Base-by-base conservation (phyloP, 2,797 vertebrate species). In the Odontamblyopus rebecca region DNA sequence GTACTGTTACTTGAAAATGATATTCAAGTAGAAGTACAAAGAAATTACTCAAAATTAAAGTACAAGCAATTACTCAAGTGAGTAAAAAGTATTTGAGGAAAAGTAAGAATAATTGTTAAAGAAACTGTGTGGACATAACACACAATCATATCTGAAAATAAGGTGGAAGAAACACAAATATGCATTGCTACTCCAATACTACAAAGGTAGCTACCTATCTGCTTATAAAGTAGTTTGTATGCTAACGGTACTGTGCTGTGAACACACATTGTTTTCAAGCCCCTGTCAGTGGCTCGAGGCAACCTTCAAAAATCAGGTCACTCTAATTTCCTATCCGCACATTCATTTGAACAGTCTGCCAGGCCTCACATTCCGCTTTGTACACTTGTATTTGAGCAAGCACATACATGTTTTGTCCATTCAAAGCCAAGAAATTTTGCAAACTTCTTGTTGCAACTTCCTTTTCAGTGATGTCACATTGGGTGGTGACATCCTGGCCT, bases 391-490 rank as follows among this genome's bases (percentile, higher is more conserved):
- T 61, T 57, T 53, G 67, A 67, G 3, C 16, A 11, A 26, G 62
- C n/a, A 27, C 65, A n/a, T 72, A 32, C 68, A 64, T 71, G 50
- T 79, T 18, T 66, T 74, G 54, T 69, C n/a, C 62, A 35, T 62
- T 77, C 44, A 64, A 44, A 81, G 35, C 66, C 12, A 15, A 12
- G 60, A 56, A 12, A 29, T 82, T 78, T 75, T 61, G 67, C 68
- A 80, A 30, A 23, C 38, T 61, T n/a, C 67, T 72, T 67, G 32
- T 19, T 41, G n/a, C 30, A 12, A 67, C 74, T 85, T 87, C 81
- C 83, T 87, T 71, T 73, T 60, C 64, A 78, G 76, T 80, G 76
- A 78, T 78, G 82, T 89, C 72, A 85, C 61, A 13, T 18, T 53
- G 79, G 69, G 63, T 12, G 68, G 75, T 59, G 79, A 78, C 71